Evolutionary conservation across 2,113 vertebrate genomes (phyloP), one percentile per base, ranked within the genome.

Genomic region (Odocoileus virginianus): DNA sequence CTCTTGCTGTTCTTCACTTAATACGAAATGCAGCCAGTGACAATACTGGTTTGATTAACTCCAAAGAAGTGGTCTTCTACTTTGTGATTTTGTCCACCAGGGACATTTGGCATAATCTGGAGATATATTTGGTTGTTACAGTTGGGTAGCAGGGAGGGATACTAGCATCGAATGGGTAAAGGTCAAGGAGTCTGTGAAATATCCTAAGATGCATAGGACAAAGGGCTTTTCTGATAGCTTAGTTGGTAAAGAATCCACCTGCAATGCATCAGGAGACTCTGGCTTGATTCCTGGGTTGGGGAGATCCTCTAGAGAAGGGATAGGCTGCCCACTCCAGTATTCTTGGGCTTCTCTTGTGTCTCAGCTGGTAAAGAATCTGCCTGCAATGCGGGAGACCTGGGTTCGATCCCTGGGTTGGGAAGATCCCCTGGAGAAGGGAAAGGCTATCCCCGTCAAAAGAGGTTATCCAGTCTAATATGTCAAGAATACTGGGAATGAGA

Each of bases 41-140:
- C 23, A 61, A 55, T 58, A 78, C 1, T 5, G 67, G 79, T 30
- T 84, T 83, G 50, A 85, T 40, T 79, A 87, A 96, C 28, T 60
- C 60, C 28, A 64, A 76, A 95, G 71, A 40, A 43, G 36, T 64
- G 83, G 15, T 74, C 89, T 33, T 91, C 64, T 91, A 40, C 17
- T 45, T 30, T 13, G 30, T 58, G 28, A 67, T 78, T 95, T 45
- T 94, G 2, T 36, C 30, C 25, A 30, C n/a, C 10, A 36, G 28
- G 54, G 33, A 50, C 25, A 79, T 64, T 54, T 95, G 55, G 28
- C 52, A 91, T 88, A 58, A 43, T 45, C 83, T 95, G 52, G 61
- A 87, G 58, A 89, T 43, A 79, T 45, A 94, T 96, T 90, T 94
- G n/a, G 19, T 86, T 60, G 36, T 91, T 96, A 50, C 12, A 90